Conservation (phyloP, 1,140 invertebrate species). For the Thaumatotibia leucotreta region DNA sequence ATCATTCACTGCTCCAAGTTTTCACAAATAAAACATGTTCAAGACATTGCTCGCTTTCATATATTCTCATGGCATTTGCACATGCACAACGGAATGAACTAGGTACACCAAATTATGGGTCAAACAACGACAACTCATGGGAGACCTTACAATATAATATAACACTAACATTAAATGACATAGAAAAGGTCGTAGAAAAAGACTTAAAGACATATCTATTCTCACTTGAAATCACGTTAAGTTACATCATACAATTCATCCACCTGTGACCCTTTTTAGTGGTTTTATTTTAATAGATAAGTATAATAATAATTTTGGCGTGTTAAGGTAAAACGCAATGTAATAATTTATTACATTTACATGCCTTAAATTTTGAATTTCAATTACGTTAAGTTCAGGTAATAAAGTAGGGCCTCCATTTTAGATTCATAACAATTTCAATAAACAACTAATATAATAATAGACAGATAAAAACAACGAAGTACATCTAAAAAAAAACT, state of each 20-base stretch:
- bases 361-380: background rate
- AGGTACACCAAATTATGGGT: slow-evolving; percentile 14
- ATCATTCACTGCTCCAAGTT: too few relatives aligned
- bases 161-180: slow-evolving; percentile 69
- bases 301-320: background rate
- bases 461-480: background rate
- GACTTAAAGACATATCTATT: slow-evolving; percentile 55
- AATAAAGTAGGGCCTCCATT: background rate
- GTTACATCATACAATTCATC: slow-evolving; percentile 41
- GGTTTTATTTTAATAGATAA: background rate
- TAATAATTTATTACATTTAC: background rate
- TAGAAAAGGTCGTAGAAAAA: slow-evolving; percentile 72
- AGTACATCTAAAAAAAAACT: background rate
- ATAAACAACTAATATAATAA: background rate
- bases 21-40: too few relatives aligned
- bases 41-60: too few relatives aligned
- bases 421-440: background rate
- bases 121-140: slow-evolving; percentile 15
- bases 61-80: background rate
- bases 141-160: slow-evolving; percentile 23
- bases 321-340: background rate
- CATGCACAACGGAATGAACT: background rate
- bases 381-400: background rate
- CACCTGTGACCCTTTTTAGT: slow-evolving; percentile 13
- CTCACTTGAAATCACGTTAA: slow-evolving; percentile 70